Conservation (phyloP, 2,888 invertebrate genomes). For the Cotesia congregata region DNA sequence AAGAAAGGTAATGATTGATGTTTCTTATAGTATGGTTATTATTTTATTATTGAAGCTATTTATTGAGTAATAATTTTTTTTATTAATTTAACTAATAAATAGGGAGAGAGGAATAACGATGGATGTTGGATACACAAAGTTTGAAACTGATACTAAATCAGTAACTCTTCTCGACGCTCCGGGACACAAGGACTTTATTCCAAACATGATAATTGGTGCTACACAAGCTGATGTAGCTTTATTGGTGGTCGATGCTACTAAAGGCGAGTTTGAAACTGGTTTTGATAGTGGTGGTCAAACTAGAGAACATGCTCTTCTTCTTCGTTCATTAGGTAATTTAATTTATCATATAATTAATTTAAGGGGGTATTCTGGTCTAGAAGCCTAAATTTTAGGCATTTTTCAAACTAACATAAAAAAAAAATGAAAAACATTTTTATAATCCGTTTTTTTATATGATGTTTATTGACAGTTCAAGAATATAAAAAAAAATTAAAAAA, state of each 20-base stretch:
- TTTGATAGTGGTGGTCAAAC: conserved; percentile 99
- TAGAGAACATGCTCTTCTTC: conserved; percentile 95
- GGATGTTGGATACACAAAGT: conserved; percentile 95
- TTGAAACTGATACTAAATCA: conserved; percentile 87
- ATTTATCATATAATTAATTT: no score
- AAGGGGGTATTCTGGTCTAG: no score
- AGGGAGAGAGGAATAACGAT: conserved; percentile 97
- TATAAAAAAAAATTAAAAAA: no score
- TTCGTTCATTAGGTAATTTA: conserved; percentile 78
- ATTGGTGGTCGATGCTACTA: conserved; percentile 94
- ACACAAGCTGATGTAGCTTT: conserved; percentile 98
- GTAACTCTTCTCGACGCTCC: conserved; percentile 95
- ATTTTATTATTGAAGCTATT: conserved; percentile 25
- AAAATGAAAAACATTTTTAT: no score
- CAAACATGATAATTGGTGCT: conserved; percentile 99
- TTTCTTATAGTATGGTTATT: conserved; percentile 29
- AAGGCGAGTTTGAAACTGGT: conserved; percentile 99
- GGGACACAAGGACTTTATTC: conserved; percentile 99
- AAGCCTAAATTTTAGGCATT: no score
- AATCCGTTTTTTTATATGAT: no score
- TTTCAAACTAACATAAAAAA: no score
- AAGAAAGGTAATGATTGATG: conserved; percentile 79
- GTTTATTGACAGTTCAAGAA: no score
- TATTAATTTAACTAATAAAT: conserved; percentile 11
- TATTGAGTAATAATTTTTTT: not conserved